These are phyloP conservation scores for Channa argus DNA, from an alignment of 2,113 vertebrate genomes.

Conservation along the genomic window DNA sequence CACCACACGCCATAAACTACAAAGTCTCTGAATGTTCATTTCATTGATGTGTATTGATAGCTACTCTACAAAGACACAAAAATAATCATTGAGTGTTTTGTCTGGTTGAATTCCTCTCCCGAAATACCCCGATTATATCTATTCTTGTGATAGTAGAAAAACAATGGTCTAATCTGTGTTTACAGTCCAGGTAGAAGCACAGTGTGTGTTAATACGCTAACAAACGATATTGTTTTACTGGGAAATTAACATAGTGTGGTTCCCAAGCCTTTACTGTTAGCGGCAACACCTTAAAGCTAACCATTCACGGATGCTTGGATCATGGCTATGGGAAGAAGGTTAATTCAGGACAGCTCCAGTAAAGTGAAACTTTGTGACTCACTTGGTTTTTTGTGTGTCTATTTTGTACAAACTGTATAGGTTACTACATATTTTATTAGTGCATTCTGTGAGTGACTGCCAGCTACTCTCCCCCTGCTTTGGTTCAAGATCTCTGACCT, in stretches of 20 bases:
- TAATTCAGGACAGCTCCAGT: too few species aligned
- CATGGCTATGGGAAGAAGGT: too few species aligned
- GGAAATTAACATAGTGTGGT: constrained; percentile 30
- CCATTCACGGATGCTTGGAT: constrained; percentile 3
- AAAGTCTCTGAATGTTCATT: constrained; percentile 26
- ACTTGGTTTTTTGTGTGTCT: too few species aligned
- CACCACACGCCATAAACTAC: constrained; percentile 37
- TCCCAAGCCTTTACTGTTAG: constrained; percentile 48
- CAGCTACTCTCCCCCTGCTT: constrained; percentile 13
- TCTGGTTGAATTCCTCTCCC: constrained; percentile 73
- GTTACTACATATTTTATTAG: too few species aligned
- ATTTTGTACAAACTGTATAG: too few species aligned
- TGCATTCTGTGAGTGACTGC: not conserved
- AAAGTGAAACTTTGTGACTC: too few species aligned
- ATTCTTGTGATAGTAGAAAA: constrained; percentile 54
- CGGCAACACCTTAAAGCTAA: not conserved
- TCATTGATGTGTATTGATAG: constrained; percentile 77
- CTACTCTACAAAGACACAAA: constrained; percentile 61
- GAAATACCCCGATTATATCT: constrained; percentile 54
- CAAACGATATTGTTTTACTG: constrained; percentile 57
- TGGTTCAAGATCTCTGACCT: constrained; percentile 34
- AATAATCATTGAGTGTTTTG: constrained; percentile 74
- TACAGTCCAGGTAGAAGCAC: constrained; percentile 50
- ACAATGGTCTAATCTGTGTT: constrained; percentile 72
- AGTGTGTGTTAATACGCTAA: constrained; percentile 52